Conservation (phyloP, 2,113 vertebrate genomes). For the Amia ocellicauda region DNA sequence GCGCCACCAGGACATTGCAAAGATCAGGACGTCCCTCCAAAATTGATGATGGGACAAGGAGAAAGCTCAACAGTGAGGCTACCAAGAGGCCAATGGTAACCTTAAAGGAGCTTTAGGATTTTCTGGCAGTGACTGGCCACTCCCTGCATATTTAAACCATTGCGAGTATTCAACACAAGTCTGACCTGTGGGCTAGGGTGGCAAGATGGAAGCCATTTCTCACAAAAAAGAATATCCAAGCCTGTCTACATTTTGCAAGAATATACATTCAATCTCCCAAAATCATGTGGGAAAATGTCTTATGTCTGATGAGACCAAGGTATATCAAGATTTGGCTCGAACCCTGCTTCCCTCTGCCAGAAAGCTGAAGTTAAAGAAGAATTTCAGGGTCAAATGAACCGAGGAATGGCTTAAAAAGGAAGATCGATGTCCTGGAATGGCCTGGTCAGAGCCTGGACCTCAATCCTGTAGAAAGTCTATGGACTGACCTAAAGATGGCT, state of each 20-base stretch:
- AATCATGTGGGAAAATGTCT: neutral
- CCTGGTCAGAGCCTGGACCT: conserved; percentile 3
- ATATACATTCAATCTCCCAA: neutral
- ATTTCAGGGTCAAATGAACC: no score
- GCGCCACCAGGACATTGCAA: neutral
- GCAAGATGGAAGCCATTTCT: neutral
- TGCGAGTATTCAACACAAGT: neutral
- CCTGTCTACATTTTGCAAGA: neutral
- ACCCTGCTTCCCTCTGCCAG: no score
- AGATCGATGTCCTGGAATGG: no score
- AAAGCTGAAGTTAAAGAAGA: no score
- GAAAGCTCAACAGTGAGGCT: conserved; percentile 1
- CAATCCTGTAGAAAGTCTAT: conserved; percentile 6
- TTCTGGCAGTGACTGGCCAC: conserved; percentile 6
- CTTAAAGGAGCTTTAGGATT: conserved; percentile 5
- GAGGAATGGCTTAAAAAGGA: no score
- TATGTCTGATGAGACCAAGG: neutral
- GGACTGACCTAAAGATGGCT: conserved; percentile 16
- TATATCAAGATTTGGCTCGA: no score
- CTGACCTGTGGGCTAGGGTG: neutral
- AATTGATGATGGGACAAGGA: conserved; percentile 5
- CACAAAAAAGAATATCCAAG: neutral
- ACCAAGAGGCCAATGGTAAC: conserved; percentile 4
- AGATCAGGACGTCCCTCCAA: conserved; percentile 10
- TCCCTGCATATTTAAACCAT: conserved; percentile 12